Evolutionary conservation across 2,113 vertebrate species (phyloP).

Genomic region (Strix aluco): DNA sequence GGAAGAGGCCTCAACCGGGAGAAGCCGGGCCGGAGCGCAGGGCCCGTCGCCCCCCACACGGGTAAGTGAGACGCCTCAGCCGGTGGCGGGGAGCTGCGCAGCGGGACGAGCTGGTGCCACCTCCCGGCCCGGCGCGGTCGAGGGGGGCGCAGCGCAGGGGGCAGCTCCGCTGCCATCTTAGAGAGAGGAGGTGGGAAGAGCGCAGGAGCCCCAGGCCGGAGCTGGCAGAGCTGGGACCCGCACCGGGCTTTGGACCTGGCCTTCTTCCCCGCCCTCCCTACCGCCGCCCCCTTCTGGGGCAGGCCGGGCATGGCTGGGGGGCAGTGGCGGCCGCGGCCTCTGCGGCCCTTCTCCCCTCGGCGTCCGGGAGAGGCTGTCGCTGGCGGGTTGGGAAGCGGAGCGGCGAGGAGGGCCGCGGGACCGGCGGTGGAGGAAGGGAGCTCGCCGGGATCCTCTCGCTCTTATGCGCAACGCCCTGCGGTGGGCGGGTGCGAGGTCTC

Average conservation of each 20-base stretch:
- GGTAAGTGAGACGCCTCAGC: conserved; percentile 52
- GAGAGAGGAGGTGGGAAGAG: neutral
- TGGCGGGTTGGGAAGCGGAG: neutral
- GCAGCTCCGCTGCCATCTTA: conserved; percentile 69
- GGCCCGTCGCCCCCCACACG: neutral
- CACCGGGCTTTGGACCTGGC: conserved; percentile 13
- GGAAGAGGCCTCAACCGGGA: conserved; percentile 52
- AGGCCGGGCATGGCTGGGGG: neutral
- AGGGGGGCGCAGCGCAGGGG: conserved; percentile 47
- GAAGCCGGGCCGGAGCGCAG: neutral
- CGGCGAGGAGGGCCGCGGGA: neutral
- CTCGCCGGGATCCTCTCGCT: neutral
- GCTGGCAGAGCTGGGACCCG: conserved; percentile 7
- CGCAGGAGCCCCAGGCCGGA: neutral
- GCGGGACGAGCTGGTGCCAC: conserved; percentile 54
- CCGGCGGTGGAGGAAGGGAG: conserved; percentile 3
- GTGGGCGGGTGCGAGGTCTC: conserved; percentile 61
- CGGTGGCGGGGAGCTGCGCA: conserved; percentile 31
- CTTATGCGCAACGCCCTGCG: conserved; percentile 59
- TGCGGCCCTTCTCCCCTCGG: neutral
- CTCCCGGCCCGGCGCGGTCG: conserved; percentile 48
- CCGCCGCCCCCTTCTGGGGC: conserved; percentile 52
- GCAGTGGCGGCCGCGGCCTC: neutral
- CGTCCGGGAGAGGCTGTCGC: neutral
- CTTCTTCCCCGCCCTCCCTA: conserved; percentile 10